These are phyloP conservation scores for Lasioglossum vierecki DNA, from an alignment of 2,888 invertebrate species.

Conservation along the genomic window DNA sequence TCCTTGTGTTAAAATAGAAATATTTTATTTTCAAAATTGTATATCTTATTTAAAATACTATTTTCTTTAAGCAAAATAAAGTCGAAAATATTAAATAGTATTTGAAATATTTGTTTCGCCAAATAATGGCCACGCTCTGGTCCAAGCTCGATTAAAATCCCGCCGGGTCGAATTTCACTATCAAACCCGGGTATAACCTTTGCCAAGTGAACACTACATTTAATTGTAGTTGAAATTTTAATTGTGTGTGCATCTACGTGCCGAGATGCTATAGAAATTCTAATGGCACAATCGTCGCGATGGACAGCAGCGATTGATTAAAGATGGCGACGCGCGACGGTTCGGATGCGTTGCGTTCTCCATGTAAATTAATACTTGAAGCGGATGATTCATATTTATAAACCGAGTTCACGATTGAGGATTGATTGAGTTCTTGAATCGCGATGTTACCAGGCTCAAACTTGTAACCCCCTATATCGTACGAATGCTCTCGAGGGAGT, in stretches of 20 bases:
- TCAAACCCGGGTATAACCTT: no score
- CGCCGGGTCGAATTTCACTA: no score
- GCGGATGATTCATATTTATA: background rate
- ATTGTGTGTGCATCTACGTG: background rate
- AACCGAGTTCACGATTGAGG: background rate
- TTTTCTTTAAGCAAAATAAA: no score
- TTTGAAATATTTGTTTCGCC: no score
- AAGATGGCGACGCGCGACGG: background rate
- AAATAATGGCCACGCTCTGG: no score
- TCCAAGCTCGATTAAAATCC: no score
- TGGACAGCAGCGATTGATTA: background rate
- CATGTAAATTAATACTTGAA: slow-evolving; percentile 8
- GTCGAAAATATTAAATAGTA: no score
- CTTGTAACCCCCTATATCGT: background rate
- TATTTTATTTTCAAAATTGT: no score
- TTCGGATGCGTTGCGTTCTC: slow-evolving; percentile 1
- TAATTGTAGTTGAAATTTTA: background rate
- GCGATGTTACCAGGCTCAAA: background rate
- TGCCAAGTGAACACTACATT: background rate
- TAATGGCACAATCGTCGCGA: background rate
- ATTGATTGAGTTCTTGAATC: background rate
- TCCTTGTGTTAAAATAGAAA: no score
- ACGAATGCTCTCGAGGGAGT: background rate
- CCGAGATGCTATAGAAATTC: background rate
- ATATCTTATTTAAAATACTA: no score